Base-by-base conservation (phyloP, 2,797 vertebrate genomes). In the Hemitrygon akajei region DNA sequence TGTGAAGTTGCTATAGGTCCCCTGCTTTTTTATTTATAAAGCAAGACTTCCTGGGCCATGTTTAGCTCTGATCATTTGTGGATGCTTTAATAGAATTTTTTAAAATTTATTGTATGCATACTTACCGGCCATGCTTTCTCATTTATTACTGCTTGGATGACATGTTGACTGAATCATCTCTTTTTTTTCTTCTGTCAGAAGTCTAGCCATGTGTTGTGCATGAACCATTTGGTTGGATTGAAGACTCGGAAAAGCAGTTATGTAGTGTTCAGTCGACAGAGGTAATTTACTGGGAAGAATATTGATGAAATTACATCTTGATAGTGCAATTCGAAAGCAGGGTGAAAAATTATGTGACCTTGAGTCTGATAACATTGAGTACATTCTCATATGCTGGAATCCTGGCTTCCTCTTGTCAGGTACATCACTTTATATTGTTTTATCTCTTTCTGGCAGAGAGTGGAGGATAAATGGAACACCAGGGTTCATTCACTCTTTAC, bases 301-400 rank as follows among this genome's bases (percentile, higher is more conserved):
- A 93, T 93, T 93, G 91, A 93, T 75, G 91, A 93, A 93, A 93
- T 93, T 93, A 93, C 91, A 93, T 93, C 91, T 93, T 93, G 91
- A 93, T 93, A 93, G 91, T 56, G 91, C 91, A 73, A 40, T 93
- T 93, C 71, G 91, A 75, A 93, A 93, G 40, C 91, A 93, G 91
- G 71, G 69, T 93, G 91, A 93, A 93, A 93, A 93, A 93, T 93
- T 76, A 76, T 73, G 91, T 93, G 91, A 93, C 91, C 91, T 93
- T 93, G 91, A 93, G 91, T 75, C 91, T 93, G 91, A 93, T 76
- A 93, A 47, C 91, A 75, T 76, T 93, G 91, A 58, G 37, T 93
- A 93, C 47, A 40, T 93, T 93, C 91, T 93, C 91, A 93, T 93
- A 93, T n/a, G 47, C 71, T 75, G 69, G 91, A 92, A 92, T 73